A percentile compares a stretch with the other conserved stretches of the same genome.
phyloP scores from a whole-genome alignment of 2,797 vertebrate species.

The Labroides dimidiatus region DNA sequence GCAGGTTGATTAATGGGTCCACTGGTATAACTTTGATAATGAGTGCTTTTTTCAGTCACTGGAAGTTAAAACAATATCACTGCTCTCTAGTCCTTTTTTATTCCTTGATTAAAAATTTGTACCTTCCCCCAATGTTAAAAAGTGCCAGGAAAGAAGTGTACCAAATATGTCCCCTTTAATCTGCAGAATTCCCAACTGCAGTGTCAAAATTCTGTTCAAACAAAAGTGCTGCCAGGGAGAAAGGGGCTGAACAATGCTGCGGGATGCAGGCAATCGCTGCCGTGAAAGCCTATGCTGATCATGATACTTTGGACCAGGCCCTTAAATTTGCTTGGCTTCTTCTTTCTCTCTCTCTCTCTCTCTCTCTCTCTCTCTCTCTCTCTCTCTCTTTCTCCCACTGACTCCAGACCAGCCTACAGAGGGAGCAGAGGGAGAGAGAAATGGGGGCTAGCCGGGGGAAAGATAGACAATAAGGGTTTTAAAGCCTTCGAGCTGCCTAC shows the following conservation, averaged over 20 bases:
- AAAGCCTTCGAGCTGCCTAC: conserved; percentile 85
- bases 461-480: conserved; percentile 86
- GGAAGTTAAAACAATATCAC: conserved; percentile 26
- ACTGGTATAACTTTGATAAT: background rate
- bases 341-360: conserved; percentile 57
- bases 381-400: conserved; percentile 67
- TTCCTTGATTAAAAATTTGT: conserved; percentile 64
- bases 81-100: conserved; percentile 35
- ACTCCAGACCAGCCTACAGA: conserved; percentile 72
- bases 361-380: conserved; percentile 68
- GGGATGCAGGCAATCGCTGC: conserved; percentile 74
- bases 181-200: conserved; percentile 81
- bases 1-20: conserved; percentile 12
- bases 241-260: conserved; percentile 80
- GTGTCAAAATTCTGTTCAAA: conserved; percentile 85
- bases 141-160: conserved; percentile 79
- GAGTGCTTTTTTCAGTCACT: conserved; percentile 26
- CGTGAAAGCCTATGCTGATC: conserved; percentile 81
- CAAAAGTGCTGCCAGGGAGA: conserved; percentile 79
- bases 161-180: conserved; percentile 85
- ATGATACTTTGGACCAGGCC: conserved; percentile 80
- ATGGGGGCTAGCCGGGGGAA: conserved; percentile 72
- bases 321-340: conserved; percentile 73
- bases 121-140: conserved; percentile 64
- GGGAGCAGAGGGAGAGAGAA: conserved; percentile 66